Conservation (phyloP, 2,113 vertebrate genomes). For the Rhodinocichla rosea region DNA sequence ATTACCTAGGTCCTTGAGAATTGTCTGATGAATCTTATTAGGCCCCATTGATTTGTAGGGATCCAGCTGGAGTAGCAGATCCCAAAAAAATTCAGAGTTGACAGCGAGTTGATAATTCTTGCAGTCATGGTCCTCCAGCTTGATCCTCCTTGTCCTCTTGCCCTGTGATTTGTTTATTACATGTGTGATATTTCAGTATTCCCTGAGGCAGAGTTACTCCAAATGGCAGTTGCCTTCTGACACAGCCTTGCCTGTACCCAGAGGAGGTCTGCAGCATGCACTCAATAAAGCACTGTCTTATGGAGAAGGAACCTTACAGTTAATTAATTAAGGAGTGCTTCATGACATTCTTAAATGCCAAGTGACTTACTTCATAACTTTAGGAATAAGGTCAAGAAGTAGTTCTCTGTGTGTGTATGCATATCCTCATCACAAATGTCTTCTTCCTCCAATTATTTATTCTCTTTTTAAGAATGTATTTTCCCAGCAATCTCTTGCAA, state of each 20-base stretch:
- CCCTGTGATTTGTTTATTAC: neutral
- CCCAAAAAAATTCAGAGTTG: neutral
- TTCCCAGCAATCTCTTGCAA: neutral
- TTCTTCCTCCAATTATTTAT: neutral
- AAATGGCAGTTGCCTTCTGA: neutral
- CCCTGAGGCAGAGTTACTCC: neutral
- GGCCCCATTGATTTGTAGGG: too few relatives aligned
- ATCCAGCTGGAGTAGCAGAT: neutral
- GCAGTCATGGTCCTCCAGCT: neutral
- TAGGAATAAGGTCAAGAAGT: neutral
- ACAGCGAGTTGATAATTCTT: neutral
- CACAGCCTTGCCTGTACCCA: neutral
- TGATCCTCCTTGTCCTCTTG: neutral
- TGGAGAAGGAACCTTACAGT: neutral
- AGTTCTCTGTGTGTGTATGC: neutral
- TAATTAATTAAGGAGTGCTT: neutral
- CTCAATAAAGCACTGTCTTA: neutral
- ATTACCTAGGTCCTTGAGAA: neutral
- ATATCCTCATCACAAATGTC: rapidly evolving
- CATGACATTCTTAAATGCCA: neutral
- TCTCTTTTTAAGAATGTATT: neutral
- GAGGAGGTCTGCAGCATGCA: neutral
- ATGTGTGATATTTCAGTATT: neutral
- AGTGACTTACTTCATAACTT: neutral
- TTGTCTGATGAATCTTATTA: neutral